Conservation (phyloP, 2,797 vertebrate genomes). For the Crocodylus rhombifer region DNA sequence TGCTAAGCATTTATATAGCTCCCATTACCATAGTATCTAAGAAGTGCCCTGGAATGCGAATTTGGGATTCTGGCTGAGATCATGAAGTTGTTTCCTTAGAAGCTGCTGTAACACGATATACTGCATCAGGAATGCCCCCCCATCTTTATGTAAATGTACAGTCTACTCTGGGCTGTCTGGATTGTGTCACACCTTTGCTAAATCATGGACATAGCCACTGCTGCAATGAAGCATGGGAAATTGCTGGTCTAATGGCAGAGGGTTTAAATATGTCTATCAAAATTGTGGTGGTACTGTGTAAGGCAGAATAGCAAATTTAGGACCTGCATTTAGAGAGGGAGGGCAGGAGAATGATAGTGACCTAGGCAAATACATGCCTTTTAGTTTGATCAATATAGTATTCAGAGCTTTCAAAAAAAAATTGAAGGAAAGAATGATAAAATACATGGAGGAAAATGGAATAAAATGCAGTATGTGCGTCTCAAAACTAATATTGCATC, state of each 20-base stretch:
- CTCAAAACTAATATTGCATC: background rate
- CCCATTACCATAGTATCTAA: background rate
- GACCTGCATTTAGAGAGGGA: background rate
- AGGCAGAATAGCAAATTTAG: background rate
- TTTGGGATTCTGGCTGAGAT: background rate
- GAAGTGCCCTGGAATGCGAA: too few species aligned
- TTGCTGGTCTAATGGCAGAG: accelerated
- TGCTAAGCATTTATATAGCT: slow-evolving; percentile 31
- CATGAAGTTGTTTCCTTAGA: background rate
- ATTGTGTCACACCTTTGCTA: background rate
- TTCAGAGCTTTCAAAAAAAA: background rate
- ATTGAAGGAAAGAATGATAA: background rate
- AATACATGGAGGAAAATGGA: background rate
- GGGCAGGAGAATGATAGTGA: accelerated
- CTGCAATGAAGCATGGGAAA: background rate
- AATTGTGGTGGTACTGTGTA: background rate
- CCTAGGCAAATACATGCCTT: background rate
- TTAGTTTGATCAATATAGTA: background rate
- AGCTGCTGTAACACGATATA: background rate
- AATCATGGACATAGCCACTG: accelerated
- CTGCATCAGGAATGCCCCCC: background rate
- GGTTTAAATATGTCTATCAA: accelerated
- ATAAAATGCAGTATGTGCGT: accelerated
- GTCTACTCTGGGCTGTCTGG: accelerated
- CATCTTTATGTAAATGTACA: background rate